Percentiles rank a stretch among this genome's conserved stretches.
Conservation (phyloP, 64 coral and sea anemone species). For the Montipora cactus region DNA sequence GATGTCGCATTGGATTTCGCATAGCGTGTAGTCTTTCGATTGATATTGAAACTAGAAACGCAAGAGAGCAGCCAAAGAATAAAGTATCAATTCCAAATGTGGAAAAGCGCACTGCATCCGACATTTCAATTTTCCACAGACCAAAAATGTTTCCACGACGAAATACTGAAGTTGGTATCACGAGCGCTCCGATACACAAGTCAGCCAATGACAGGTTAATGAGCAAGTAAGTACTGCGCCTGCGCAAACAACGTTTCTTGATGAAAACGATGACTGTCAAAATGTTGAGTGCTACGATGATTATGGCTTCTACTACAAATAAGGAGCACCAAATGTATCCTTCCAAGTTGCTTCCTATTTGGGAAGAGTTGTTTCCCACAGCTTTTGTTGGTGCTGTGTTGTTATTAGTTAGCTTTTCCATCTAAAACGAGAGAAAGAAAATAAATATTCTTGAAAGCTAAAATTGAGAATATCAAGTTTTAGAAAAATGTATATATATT, state of each 20-base stretch:
- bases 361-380: background rate
- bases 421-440: no score
- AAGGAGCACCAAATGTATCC: slow-evolving; percentile 26
- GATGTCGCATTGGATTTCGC: slow-evolving; percentile 17
- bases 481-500: no score
- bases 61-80: slow-evolving; percentile 15
- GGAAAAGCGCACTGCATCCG: background rate
- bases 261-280: slow-evolving; percentile 1
- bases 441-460: no score
- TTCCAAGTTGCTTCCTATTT: background rate
- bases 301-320: background rate
- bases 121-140: slow-evolving; percentile 2
- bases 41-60: slow-evolving; percentile 26
- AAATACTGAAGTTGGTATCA: slow-evolving; percentile 11
- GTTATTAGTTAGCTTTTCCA: no score
- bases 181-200: background rate
- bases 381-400: no score
- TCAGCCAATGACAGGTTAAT: slow-evolving; percentile 34
- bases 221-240: slow-evolving; percentile 29
- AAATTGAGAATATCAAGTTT: no score
- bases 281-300: slow-evolving; percentile 16
- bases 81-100: slow-evolving; percentile 12
- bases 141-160: slow-evolving; percentile 8
- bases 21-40: slow-evolving; percentile 37
- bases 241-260: background rate